Base-by-base conservation (phyloP, 2,797 vertebrate species). In the Capromys pilorides region DNA sequence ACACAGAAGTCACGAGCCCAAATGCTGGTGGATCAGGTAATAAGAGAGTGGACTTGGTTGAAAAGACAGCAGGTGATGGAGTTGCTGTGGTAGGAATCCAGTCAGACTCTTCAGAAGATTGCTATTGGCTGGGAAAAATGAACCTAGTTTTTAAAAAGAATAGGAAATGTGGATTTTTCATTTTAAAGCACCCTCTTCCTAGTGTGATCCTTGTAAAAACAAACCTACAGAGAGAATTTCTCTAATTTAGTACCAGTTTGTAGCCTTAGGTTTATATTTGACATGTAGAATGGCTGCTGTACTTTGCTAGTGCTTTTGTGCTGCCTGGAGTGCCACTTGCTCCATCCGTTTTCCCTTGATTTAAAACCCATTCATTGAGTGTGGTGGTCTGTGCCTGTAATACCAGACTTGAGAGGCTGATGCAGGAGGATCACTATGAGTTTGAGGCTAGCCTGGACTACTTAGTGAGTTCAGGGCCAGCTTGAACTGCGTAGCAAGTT, bases 121-220 rank as follows among this genome's bases (percentile, higher is more conserved):
- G 28, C 31, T 81, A 14, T 77, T 14, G 2, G 3, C 36, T 39
- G 22, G 54, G 57, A 24, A 78, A 41, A 21, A 51, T 28, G 39
- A 22, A 33, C 51, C 21, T 41, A 36, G 41, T 21, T 22, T n/a
- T 88, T 86, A 51, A 75, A 83, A 95, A 80, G 36, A 89, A 31
- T 1, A 24, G 14, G 59, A 64, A 96, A 62, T 94, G 31, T 75
- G 26, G 16, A 33, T 57, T 91, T 95, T 92, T 93, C 26, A 24
- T 80, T 94, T 86, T 90, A 85, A 85, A 86, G 7, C 33, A 69
- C 39, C 19, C 54, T 89, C 93, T 78, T 31, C 5, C 61, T 36
- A 73, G 1, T 33, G 13, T 82, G 49, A 19, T 28, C 24, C 69
- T 69, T 12, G 8, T 67, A 51, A 91, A 90, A 88, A 78, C 19